These are phyloP conservation scores for Clarias laeviceps DNA, from an alignment of 2,797 vertebrate species.

Conservation along the genomic window DNA sequence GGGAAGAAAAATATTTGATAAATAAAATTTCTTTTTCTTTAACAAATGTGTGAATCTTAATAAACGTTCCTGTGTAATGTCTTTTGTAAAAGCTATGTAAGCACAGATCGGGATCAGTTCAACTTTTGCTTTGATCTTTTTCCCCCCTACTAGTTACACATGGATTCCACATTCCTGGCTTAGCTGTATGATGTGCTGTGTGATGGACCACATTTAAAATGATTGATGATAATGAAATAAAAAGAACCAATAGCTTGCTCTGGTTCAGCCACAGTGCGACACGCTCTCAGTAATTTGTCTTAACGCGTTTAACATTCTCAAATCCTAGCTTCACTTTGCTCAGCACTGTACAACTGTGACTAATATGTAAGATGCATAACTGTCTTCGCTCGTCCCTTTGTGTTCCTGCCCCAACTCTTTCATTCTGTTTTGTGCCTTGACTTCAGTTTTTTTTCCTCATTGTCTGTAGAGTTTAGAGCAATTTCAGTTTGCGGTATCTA, in stretches of 20 bases:
- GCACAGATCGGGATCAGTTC: constrained; percentile 68
- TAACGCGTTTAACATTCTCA: constrained; percentile 25
- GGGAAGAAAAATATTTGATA: constrained; percentile 54
- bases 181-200: constrained; percentile 74
- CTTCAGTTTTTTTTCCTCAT: constrained; percentile 37
- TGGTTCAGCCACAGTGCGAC: constrained; percentile 24
- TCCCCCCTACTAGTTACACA: constrained; percentile 67
- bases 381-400: constrained; percentile 27
- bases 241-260: constrained; percentile 33
- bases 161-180: constrained; percentile 66
- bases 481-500: constrained; percentile 50
- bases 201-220: constrained; percentile 61
- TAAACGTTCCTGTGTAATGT: constrained; percentile 69
- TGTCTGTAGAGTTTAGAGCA: constrained; percentile 54
- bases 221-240: not conserved
- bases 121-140: constrained; percentile 59
- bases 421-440: constrained; percentile 35
- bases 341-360: constrained; percentile 47
- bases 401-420: constrained; percentile 22
- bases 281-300: constrained; percentile 5
- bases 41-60: constrained; percentile 62
- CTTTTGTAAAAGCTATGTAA: constrained; percentile 71
- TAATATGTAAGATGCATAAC: constrained; percentile 45
- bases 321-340: constrained; percentile 45
- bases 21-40: constrained; percentile 65